Base-by-base conservation (phyloP, 2,888 invertebrate genomes). In the Diplazon laetatorius region DNA sequence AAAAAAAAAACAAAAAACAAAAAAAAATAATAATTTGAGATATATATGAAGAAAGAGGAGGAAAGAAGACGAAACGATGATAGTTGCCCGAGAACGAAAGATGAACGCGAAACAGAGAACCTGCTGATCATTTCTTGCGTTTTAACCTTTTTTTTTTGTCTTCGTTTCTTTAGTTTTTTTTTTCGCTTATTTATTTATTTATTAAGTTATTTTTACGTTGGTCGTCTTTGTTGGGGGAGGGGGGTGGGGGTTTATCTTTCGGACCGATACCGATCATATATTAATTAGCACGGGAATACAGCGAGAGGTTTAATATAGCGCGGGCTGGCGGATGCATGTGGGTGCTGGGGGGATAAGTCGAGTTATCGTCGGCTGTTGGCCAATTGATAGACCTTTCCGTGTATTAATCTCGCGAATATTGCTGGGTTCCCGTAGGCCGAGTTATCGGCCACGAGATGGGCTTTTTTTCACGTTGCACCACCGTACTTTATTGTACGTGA, bases 341-440 rank as follows among this genome's bases (percentile, higher is more conserved):
- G 71, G 76, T 66, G 71, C 65, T 44, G 57, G 35, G 81, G 80
- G 85, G 83, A n/a, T n/a, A n/a, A n/a, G 82, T 82, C 83, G 84
- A 88, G 87, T 88, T 88, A 88, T 88, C 85, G 88, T 87, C 87
- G 84, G 82, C 85, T 83, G 80, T 55, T 62, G 55, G 78, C 80
- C 84, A 88, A 88, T 88, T 88, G 87, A 88, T 88, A 85, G 87
- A 87, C 87, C 88, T 84, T 85, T 87, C 86, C 80, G 79, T 82
- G 82, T 85, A 86, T 88, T 87, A 88, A 87, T 88, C 85, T 84
- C 81, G 42, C 35, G 37, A 16, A 65, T 57, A 44, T 70, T 39
- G 30, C 65, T 22, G 1, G 42, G 20, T 50, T 70, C 59, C 35
- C 48, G 14, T 60, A 52, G 60, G 46, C 48, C 44, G 57, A 30